Percentiles rank a stretch among this genome's conserved stretches.
Conservation (phyloP, 2,888 invertebrate species). For the Hymenopus coronatus region DNA sequence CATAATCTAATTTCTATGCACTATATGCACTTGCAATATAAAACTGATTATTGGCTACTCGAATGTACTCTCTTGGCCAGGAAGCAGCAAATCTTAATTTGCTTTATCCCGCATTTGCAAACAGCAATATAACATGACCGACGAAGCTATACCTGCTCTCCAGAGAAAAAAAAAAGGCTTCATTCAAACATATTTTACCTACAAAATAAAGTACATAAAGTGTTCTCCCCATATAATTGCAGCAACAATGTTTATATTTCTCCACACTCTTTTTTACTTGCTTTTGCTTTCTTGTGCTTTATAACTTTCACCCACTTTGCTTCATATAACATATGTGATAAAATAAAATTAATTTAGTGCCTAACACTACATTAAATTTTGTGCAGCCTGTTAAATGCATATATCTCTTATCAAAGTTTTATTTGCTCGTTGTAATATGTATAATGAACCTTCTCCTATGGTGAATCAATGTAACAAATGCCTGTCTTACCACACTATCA, state of each 20-base stretch:
- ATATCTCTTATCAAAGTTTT: neutral
- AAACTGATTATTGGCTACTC: neutral
- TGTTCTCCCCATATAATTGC: neutral
- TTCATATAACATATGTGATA: neutral
- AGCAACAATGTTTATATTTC: neutral
- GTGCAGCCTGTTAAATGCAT: neutral
- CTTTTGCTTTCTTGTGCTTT: neutral
- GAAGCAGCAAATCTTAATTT: neutral
- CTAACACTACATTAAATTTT: neutral
- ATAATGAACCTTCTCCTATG: neutral
- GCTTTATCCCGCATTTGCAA: neutral
- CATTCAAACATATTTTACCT: neutral
- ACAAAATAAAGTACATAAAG: neutral
- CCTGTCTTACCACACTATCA: neutral
- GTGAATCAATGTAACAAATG: neutral
- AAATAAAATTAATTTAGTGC: neutral
- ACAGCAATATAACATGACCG: too few relatives aligned
- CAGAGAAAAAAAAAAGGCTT: neutral
- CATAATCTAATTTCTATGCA: neutral
- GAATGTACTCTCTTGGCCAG: neutral
- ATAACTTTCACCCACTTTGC: neutral
- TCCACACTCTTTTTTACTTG: neutral
- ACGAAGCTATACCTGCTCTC: neutral
- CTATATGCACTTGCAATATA: neutral
- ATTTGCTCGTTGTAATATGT: neutral